phyloP scores from a whole-genome alignment of 2,888 invertebrate genomes.

The Tetragnatha montana region DNA sequence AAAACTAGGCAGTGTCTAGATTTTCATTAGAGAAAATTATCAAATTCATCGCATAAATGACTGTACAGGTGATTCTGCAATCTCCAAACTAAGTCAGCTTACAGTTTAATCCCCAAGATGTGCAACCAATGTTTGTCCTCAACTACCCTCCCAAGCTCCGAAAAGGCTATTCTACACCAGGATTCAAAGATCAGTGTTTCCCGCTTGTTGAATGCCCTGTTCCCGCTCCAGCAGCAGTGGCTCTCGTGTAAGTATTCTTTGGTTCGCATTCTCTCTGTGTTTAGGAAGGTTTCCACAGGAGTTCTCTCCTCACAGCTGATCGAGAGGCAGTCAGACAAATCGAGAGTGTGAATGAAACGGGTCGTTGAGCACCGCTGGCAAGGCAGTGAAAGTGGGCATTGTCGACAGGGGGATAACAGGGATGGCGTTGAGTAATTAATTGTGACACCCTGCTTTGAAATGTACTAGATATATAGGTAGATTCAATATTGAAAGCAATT shows the following conservation, averaged over 20 bases:
- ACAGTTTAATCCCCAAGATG: slow-evolving; percentile 22
- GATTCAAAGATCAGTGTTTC: background rate
- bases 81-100: too few species aligned
- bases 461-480: too few species aligned
- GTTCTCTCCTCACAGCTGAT: background rate
- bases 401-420: too few species aligned
- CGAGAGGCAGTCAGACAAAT: background rate
- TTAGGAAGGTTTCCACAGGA: background rate
- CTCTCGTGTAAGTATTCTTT: slow-evolving; percentile 46
- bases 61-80: too few species aligned
- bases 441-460: too few species aligned
- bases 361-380: background rate
- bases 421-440: too few species aligned
- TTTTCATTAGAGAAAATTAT: too few species aligned
- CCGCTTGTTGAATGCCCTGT: slow-evolving; percentile 14
- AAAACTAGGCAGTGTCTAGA: too few species aligned
- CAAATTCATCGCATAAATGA: too few species aligned
- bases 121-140: slow-evolving; percentile 35
- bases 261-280: background rate
- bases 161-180: slow-evolving; percentile 2
- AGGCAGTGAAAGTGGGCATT: background rate
- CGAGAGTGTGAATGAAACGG: slow-evolving; percentile 11
- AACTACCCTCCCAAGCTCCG: background rate
- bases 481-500: too few species aligned
- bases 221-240: slow-evolving; percentile 29